Conservation (phyloP, 2,797 vertebrate species). For the Pelodytes ibericus region DNA sequence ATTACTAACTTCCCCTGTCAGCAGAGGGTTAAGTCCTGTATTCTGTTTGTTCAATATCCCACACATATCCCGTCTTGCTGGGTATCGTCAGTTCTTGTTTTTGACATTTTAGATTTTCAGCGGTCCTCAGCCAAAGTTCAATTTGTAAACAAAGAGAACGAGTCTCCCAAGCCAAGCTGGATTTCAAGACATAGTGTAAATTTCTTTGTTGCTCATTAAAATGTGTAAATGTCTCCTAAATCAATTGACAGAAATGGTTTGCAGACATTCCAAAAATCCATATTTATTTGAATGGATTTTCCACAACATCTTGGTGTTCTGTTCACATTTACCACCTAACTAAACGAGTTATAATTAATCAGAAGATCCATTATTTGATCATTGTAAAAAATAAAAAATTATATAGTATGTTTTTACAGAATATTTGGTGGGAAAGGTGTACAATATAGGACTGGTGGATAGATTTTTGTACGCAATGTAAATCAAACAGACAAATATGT, state of each 20-base stretch:
- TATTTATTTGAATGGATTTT: conserved; percentile 35
- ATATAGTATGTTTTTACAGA: too few relatives aligned
- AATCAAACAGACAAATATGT: too few relatives aligned
- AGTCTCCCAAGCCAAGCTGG: background rate
- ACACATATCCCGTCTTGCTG: background rate
- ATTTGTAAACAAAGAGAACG: background rate
- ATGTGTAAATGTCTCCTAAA: background rate
- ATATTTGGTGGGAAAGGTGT: too few relatives aligned
- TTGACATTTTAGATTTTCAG: background rate
- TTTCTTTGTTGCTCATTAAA: background rate
- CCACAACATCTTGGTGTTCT: background rate
- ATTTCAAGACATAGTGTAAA: background rate
- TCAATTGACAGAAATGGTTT: background rate
- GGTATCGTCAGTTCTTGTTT: background rate
- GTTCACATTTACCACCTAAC: background rate
- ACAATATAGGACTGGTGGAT: too few relatives aligned
- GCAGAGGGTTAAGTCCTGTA: too few relatives aligned
- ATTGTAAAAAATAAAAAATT: too few relatives aligned
- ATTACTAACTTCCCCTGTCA: too few relatives aligned
- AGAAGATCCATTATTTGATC: too few relatives aligned
- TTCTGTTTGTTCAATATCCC: too few relatives aligned
- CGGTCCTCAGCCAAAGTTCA: background rate
- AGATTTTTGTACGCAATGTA: too few relatives aligned
- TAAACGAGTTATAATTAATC: too few relatives aligned
- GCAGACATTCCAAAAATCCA: conserved; percentile 1